Evolutionary conservation across 2,888 invertebrate genomes (phyloP).

Genomic region (Pandemis heparana): DNA sequence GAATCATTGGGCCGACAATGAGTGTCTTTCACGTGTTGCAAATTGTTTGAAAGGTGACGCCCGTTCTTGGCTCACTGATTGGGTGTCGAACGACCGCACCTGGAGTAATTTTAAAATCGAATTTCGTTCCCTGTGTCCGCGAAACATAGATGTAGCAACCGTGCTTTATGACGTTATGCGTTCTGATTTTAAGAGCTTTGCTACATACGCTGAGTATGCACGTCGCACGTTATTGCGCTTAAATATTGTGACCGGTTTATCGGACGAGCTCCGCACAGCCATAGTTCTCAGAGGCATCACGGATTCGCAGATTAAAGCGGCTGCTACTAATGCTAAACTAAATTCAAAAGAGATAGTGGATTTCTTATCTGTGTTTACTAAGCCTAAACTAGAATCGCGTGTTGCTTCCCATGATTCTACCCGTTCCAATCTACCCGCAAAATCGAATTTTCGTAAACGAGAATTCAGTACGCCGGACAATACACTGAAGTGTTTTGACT

Average conservation of each 20-base stretch:
- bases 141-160: constrained; percentile 45
- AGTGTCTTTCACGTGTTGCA: constrained; percentile 46
- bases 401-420: constrained; percentile 3
- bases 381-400: constrained; percentile 8
- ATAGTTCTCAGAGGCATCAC: constrained; percentile 29
- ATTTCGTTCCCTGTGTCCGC: constrained; percentile 48
- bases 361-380: constrained; percentile 28
- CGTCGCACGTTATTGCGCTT: constrained; percentile 48
- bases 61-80: constrained; percentile 48
- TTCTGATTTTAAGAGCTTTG: constrained; percentile 46
- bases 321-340: constrained; percentile 35
- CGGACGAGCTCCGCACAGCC: constrained; percentile 19
- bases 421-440: background rate
- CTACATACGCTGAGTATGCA: constrained; percentile 52
- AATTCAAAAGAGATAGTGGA: constrained; percentile 20
- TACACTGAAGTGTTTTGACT: background rate
- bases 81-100: constrained; percentile 46
- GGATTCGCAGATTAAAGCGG: constrained; percentile 24
- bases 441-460: background rate
- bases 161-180: constrained; percentile 48
- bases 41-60: constrained; percentile 47
- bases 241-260: constrained; percentile 20
- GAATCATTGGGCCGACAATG: constrained; percentile 46
- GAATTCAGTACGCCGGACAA: background rate
- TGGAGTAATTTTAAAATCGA: constrained; percentile 50